Percentiles rank a stretch among this genome's conserved stretches.
phyloP scores from a whole-genome alignment of 1,140 invertebrate genomes.

The Teleogryllus occipitalis region DNA sequence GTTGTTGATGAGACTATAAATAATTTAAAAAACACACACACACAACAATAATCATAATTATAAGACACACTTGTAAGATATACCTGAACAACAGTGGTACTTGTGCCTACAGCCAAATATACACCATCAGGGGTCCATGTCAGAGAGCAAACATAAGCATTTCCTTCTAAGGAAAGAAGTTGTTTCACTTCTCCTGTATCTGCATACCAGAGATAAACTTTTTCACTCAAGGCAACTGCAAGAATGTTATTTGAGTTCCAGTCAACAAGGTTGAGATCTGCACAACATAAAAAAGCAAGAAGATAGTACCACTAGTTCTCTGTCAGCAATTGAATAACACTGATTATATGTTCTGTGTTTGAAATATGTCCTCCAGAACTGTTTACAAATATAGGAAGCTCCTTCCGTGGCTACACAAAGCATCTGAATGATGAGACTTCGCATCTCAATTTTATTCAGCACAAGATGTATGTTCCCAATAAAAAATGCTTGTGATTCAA shows the following conservation, averaged over 20 bases:
- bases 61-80: neutral
- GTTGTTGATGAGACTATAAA: too few relatives aligned
- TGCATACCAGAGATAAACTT: conserved; percentile 95
- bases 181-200: conserved; percentile 75
- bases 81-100: conserved; percentile 29
- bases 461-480: too few relatives aligned
- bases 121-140: conserved; percentile 85
- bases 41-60: too few relatives aligned
- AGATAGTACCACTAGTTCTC: neutral
- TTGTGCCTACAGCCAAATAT: conserved; percentile 82
- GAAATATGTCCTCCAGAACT: too few relatives aligned
- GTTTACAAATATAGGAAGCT: too few relatives aligned
- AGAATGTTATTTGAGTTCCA: conserved; percentile 92
- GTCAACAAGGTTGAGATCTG: conserved; percentile 91
- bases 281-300: conserved; percentile 24
- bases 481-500: too few relatives aligned
- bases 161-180: conserved; percentile 69
- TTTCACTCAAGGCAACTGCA: conserved; percentile 77
- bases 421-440: too few relatives aligned
- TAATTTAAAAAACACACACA: too few relatives aligned
- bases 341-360: too few relatives aligned
- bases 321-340: neutral
- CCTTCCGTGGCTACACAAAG: too few relatives aligned
- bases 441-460: too few relatives aligned
- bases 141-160: conserved; percentile 78